These are phyloP conservation scores for Passer domesticus DNA, from an alignment of 2,113 vertebrate species.

Conservation along the genomic window DNA sequence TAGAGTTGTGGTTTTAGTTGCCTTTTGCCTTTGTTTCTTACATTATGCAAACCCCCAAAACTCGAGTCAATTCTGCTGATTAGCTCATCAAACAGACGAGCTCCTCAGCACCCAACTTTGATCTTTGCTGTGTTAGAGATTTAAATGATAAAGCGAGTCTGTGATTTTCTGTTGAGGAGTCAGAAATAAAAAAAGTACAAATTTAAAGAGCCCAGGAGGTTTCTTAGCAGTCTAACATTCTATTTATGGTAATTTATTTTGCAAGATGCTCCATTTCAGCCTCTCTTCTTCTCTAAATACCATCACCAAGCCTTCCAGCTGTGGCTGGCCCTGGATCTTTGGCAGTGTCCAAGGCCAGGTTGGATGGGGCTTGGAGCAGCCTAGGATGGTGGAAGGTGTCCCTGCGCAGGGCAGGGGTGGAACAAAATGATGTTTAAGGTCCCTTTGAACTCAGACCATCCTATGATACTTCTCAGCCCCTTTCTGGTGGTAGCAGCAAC, in stretches of 20 bases:
- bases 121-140: constrained; percentile 12
- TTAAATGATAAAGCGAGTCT: not conserved
- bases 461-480: not conserved
- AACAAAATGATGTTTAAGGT: rapidly evolving
- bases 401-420: not conserved
- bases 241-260: not conserved
- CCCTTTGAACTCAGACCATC: not conserved
- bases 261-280: not conserved
- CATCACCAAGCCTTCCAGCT: not conserved
- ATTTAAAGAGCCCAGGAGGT: not conserved
- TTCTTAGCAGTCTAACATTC: not conserved
- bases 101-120: not conserved
- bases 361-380: rapidly evolving
- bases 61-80: not conserved
- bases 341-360: rapidly evolving
- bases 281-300: not conserved
- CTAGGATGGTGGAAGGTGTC: not conserved
- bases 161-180: constrained; percentile 22
- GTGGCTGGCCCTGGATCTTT: not conserved
- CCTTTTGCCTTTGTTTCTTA: not conserved
- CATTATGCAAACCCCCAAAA: not conserved
- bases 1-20: not conserved
- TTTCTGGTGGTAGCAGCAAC: not conserved
- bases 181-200: not conserved
- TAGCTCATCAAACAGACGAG: not conserved